Evolutionary conservation across 1,140 invertebrate genomes (phyloP).

Genomic region (Dendrolimus punctatus): DNA sequence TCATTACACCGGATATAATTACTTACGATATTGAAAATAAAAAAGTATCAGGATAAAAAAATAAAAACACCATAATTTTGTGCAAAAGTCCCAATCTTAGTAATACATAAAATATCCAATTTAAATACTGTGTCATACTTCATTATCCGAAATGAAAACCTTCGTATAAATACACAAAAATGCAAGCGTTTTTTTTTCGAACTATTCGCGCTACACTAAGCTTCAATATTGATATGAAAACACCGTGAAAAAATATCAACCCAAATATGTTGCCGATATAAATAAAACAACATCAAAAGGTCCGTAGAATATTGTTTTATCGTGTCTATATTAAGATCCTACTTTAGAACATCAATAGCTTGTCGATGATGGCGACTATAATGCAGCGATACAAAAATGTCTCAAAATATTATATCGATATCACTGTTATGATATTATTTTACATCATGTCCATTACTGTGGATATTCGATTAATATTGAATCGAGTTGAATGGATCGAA

Average conservation of each 20-base stretch:
- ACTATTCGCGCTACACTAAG: constrained; percentile 33
- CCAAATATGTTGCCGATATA: constrained; percentile 13
- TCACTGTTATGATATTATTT: too few relatives aligned
- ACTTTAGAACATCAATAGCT: constrained; percentile 39
- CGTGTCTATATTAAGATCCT: constrained; percentile 23
- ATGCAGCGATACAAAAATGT: background rate
- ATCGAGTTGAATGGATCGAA: too few relatives aligned
- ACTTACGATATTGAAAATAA: too few relatives aligned
- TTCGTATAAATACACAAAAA: constrained; percentile 24
- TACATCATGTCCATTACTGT: too few relatives aligned
- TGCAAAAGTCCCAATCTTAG: too few relatives aligned
- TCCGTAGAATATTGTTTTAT: background rate
- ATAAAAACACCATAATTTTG: too few relatives aligned
- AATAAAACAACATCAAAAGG: too few relatives aligned
- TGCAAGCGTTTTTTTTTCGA: constrained; percentile 32
- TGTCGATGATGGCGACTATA: constrained; percentile 14
- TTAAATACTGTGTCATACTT: constrained; percentile 1
- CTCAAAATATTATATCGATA: constrained; percentile 1
- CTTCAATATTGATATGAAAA: constrained; percentile 50
- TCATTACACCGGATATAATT: too few relatives aligned
- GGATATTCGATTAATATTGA: too few relatives aligned
- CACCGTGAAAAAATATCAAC: constrained; percentile 38
- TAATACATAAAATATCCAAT: constrained; percentile 3
- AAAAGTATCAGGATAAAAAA: too few relatives aligned
- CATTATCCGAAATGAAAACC: constrained; percentile 5